Percentiles rank a stretch among this genome's conserved stretches.
Conservation (phyloP, 2,888 invertebrate species). For the Tetragonula carbonaria region DNA sequence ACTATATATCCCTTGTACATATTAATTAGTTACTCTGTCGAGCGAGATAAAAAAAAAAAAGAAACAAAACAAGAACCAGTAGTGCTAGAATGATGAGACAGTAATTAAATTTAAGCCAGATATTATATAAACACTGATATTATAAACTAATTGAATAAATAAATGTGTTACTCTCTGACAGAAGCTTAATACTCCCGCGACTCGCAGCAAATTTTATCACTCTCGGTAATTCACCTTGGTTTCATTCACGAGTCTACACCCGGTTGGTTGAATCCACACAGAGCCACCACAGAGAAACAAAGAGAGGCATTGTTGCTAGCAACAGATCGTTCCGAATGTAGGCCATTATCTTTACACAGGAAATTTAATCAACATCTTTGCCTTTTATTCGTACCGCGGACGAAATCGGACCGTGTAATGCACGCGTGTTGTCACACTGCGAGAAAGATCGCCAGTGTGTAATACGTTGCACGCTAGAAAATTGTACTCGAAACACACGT, state of each 20-base stretch:
- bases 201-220: background rate
- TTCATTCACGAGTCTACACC: background rate
- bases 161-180: background rate
- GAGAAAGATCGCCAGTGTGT: background rate
- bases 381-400: conserved; percentile 45
- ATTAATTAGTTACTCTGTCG: background rate
- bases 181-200: conserved; percentile 5
- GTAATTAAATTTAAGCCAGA: conserved; percentile 1
- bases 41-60: background rate
- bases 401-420: conserved; percentile 43
- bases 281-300: conserved; percentile 17
- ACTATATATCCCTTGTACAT: background rate
- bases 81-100: background rate
- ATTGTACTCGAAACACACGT: background rate
- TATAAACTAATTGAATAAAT: conserved; percentile 6
- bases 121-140: conserved; percentile 17
- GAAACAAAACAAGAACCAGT: no score
- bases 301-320: conserved; percentile 22
- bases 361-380: conserved; percentile 57
- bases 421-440: background rate
- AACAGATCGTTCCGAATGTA: conserved; percentile 42
- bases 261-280: conserved; percentile 9
- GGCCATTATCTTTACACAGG: conserved; percentile 52
- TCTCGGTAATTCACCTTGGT: conserved; percentile 4
- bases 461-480: background rate